Conservation (phyloP, 2,888 invertebrate species). For the Drosophila falleni region DNA sequence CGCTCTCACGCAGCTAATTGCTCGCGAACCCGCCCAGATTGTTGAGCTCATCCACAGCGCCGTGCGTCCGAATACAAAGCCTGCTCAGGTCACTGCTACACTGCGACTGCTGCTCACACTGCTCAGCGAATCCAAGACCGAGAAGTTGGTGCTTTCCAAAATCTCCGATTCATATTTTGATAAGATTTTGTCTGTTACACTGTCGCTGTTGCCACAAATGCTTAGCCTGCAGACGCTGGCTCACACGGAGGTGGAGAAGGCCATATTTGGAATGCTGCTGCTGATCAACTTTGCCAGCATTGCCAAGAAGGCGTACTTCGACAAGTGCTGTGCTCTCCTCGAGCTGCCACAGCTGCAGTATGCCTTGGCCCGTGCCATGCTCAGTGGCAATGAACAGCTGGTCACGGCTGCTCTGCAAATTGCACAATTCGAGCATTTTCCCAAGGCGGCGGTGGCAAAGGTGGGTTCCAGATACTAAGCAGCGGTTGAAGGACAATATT, state of each 20-base stretch:
- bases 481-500: too few relatives aligned
- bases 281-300: slow-evolving; percentile 83
- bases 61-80: slow-evolving; percentile 76
- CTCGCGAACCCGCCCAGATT: slow-evolving; percentile 74
- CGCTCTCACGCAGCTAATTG: slow-evolving; percentile 67
- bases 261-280: slow-evolving; percentile 78
- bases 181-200: slow-evolving; percentile 80
- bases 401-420: slow-evolving; percentile 83
- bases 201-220: slow-evolving; percentile 73
- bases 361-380: slow-evolving; percentile 82
- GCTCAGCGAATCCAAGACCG: slow-evolving; percentile 80
- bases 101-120: slow-evolving; percentile 77
- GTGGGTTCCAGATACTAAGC: slow-evolving; percentile 48
- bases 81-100: slow-evolving; percentile 75
- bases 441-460: slow-evolving; percentile 80
- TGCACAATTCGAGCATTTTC: slow-evolving; percentile 83
- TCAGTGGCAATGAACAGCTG: slow-evolving; percentile 75
- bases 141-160: slow-evolving; percentile 82
- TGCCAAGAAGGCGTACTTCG: slow-evolving; percentile 83
- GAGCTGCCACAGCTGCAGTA: slow-evolving; percentile 82
- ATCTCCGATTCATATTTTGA: slow-evolving; percentile 84
- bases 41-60: slow-evolving; percentile 75
- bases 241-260: slow-evolving; percentile 79
- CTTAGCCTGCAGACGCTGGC: slow-evolving; percentile 56
- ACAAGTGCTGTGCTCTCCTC: slow-evolving; percentile 81